phyloP scores from a whole-genome alignment of 2,797 vertebrate species.

The Artibeus jamaicensis region DNA sequence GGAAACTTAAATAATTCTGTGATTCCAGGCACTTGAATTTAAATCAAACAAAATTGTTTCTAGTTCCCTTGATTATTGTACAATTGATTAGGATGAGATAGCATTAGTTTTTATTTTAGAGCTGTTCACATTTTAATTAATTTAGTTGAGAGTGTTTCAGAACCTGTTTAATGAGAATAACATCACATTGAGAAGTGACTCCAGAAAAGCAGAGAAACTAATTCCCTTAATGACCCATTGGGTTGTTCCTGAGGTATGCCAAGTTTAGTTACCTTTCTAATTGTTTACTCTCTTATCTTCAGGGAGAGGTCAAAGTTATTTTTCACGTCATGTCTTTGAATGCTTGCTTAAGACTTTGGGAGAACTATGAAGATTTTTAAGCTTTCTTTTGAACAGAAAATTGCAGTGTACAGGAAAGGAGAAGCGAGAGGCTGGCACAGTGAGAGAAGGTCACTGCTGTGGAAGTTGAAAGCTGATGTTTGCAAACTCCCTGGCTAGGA shows the following conservation, averaged over 20 bases:
- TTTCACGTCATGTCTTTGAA: background rate
- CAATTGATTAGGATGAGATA: background rate
- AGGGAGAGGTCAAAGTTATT: constrained; percentile 16
- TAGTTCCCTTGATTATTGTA: background rate
- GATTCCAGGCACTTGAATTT: background rate
- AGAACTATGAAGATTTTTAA: background rate
- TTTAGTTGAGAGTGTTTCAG: background rate
- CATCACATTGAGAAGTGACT: background rate
- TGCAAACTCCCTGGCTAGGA: background rate
- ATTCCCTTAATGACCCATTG: background rate
- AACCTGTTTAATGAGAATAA: background rate
- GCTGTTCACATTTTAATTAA: background rate
- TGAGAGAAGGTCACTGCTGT: background rate
- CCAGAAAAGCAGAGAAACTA: background rate
- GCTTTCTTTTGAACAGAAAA: constrained; percentile 11
- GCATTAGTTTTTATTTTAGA: background rate
- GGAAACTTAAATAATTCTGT: background rate
- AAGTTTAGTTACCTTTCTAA: background rate
- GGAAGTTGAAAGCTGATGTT: background rate
- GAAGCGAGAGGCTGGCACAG: background rate
- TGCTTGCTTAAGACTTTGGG: background rate
- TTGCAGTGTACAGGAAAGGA: background rate
- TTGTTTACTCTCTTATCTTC: background rate
- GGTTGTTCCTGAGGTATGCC: background rate
- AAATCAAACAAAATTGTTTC: constrained; percentile 7